A percentile compares a stretch with the other conserved stretches of the same genome.
Conservation (phyloP, 2,888 invertebrate species). For the Disparrhopalites patrizii region DNA sequence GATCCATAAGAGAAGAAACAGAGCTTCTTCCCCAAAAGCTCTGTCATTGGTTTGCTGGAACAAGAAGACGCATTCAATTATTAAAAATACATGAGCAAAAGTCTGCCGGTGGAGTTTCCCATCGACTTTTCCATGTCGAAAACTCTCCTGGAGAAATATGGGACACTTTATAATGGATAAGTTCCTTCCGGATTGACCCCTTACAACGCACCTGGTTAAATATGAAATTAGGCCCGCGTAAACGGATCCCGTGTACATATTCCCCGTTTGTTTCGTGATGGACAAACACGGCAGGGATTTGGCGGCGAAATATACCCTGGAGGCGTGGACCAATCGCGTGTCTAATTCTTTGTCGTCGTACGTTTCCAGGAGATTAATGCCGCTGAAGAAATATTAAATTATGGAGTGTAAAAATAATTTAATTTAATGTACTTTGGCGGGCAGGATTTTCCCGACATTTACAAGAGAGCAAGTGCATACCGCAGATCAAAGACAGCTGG, state of each 20-base stretch:
- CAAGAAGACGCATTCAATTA: too few species aligned
- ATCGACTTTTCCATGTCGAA: too few species aligned
- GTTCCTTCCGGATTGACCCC: too few species aligned
- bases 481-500: constrained; percentile 67
- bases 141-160: too few species aligned
- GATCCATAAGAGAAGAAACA: constrained; percentile 97
- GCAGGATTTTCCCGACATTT: too few species aligned
- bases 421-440: too few species aligned
- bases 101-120: too few species aligned
- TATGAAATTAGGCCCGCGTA: constrained; percentile 88
- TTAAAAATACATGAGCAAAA: not conserved
- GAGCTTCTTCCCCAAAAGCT: constrained; percentile 74
- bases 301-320: constrained; percentile 65
- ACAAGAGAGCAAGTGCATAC: too few species aligned
- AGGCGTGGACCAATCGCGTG: constrained; percentile 74
- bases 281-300: constrained; percentile 84
- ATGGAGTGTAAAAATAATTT: constrained; percentile 15
- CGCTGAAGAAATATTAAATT: constrained; percentile 52
- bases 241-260: constrained; percentile 98
- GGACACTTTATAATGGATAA: too few species aligned
- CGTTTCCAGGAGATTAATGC: constrained; percentile 70
- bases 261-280: constrained; percentile 87
- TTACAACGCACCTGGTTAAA: constrained; percentile 63
- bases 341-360: constrained; percentile 90
- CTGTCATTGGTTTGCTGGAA: constrained; percentile 59